phyloP scores from a whole-genome alignment of 2,888 invertebrate genomes.

The Lasioglossum vierecki region DNA sequence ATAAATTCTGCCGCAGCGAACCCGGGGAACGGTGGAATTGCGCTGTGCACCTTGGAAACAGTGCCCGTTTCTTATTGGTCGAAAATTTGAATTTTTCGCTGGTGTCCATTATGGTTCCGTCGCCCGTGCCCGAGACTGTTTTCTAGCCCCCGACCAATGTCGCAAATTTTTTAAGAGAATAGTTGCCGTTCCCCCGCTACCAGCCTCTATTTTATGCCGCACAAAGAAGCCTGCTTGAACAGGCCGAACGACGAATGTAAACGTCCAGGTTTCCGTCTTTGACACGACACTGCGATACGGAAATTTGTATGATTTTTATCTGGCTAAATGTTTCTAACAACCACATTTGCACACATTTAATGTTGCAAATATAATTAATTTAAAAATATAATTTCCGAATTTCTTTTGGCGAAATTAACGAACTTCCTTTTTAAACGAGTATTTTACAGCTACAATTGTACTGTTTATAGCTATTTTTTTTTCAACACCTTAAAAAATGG shows the following conservation, averaged over 20 bases:
- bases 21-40: conserved; percentile 15
- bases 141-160: conserved; percentile 67
- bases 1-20: conserved; percentile 14
- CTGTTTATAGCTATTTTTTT: too few relatives aligned
- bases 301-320: not conserved
- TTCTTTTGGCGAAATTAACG: too few relatives aligned
- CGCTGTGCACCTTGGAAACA: not conserved
- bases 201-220: not conserved
- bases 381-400: too few relatives aligned
- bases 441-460: too few relatives aligned
- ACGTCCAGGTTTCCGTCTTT: not conserved
- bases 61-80: conserved; percentile 37
- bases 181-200: not conserved
- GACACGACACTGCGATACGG: not conserved
- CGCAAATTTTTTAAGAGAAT: conserved; percentile 68
- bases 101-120: conserved; percentile 49
- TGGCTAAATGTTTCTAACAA: not conserved
- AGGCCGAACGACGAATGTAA: not conserved
- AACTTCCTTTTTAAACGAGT: too few relatives aligned
- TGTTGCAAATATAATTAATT: too few relatives aligned
- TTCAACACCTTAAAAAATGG: too few relatives aligned
- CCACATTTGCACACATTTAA: not conserved
- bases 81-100: conserved; percentile 57
- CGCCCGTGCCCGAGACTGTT: conserved; percentile 51
- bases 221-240: not conserved